Evolutionary conservation across 2,888 invertebrate genomes (phyloP), one percentile per base, ranked within the genome.

Genomic region (Leptopterna dolabrata): DNA sequence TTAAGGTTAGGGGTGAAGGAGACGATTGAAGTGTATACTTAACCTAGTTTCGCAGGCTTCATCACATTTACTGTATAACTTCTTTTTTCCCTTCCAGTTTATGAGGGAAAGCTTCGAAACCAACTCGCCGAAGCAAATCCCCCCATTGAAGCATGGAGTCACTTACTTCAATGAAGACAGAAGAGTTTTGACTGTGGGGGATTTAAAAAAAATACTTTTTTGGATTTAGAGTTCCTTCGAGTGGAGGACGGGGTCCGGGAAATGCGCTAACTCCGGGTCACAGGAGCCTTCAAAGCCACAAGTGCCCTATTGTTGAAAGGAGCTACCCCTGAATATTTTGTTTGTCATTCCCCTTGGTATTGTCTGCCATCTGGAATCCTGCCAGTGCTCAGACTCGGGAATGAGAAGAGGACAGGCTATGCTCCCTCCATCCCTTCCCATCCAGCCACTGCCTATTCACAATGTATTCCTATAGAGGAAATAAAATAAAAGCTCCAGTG

Each of bases 381-480:
- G 81, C 81, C 81, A 81, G 81, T 14, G 55, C 13, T 24, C 13
- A 7, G 36, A 36, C 6, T 36, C 9, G 73, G 19, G 73, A 73
- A 41, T 30, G 73, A 41, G 36, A 24, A 70, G 70, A 73, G 73
- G 63, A 19, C 13, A 36, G 36, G 36, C 2, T 7, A 36, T 2
- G 36, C 36, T n/a, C 71, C 19, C 76, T 76, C 76, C 78, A 11
- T 24, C 63, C 9, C 45, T 4, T 27, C 29, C 81, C 27, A 13
- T 11, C 78, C 27, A 13, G n/a, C 78, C 45, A 0, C 47, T 43
- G 19, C 55, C 81, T 55, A 51, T 81, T 81, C 81, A 81, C n/a
- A 81, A 81, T 81, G 81, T 81, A 81, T 81, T 81, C 81, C 81
- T 81, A 81, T 81, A 55, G 81, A 81, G 81, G 36, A 81, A 81